Conservation (phyloP, 2,797 vertebrate species). For the Amblyopsis hoosieri region DNA sequence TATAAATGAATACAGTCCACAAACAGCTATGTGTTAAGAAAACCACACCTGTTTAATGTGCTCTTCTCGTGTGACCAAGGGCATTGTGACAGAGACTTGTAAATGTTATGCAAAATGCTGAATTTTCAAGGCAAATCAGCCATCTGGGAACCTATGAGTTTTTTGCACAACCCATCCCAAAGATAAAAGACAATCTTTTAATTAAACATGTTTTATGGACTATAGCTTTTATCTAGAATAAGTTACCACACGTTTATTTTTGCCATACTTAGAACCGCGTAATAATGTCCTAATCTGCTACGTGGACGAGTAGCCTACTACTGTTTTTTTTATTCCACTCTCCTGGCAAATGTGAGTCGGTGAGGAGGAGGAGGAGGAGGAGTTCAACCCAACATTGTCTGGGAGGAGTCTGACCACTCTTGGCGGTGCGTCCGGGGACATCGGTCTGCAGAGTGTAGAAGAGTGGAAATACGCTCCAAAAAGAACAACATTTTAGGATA, state of each 20-base stretch:
- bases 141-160: not conserved
- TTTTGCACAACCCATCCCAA: too few species aligned
- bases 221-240: too few species aligned
- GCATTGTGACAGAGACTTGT: slow-evolving; percentile 24
- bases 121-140: slow-evolving; percentile 5
- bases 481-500: slow-evolving; percentile 1
- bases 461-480: slow-evolving; percentile 28
- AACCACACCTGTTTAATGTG: not conserved
- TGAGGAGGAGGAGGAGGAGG: slow-evolving; percentile 54
- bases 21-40: too few species aligned
- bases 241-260: not conserved
- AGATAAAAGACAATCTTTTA: too few species aligned
- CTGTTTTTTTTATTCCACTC: not conserved
- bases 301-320: not conserved
- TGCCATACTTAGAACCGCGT: not conserved
- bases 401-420: slow-evolving; percentile 68
- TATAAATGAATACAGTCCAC: not conserved
- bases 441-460: slow-evolving; percentile 24
- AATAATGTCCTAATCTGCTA: not conserved
- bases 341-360: not conserved
- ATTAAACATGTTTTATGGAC: too few species aligned
- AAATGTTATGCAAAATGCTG: slow-evolving; percentile 33
- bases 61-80: slow-evolving; percentile 23
- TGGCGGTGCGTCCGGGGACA: slow-evolving; percentile 47
- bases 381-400: slow-evolving; percentile 73